Base-by-base conservation (phyloP, 2,888 invertebrate species). In the Aradus depressus region DNA sequence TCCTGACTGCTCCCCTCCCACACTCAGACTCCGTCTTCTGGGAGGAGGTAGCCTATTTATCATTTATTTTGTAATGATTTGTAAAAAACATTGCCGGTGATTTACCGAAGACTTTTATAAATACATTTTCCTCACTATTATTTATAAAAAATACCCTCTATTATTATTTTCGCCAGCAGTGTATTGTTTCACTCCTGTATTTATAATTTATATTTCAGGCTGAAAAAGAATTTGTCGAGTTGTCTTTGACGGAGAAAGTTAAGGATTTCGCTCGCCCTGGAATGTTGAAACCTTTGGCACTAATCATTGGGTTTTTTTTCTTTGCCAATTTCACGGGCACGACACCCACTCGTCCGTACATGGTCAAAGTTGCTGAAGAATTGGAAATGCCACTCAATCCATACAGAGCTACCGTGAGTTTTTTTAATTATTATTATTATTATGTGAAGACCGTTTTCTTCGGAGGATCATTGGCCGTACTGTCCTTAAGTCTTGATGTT, bases 291-390 rank as follows among this genome's bases (percentile, higher is more conserved):
- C 76, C 76, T 0, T 71, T 76, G 26, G 58, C 62, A 4, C 57
- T 76, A 12, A 73, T 75, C 2, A 67, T 74, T 61, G 68, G 70
- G 0, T 74, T 73, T 61, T 76, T 76, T 64, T 65, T 74, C 28
- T 73, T 75, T 51, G 66, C 72, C 34, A 71, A 72, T 4, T 70
- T 73, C 63, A 71, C 73, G 45, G 76, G 75, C 0, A 58, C 73
- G 3, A 56, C 67, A 8, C 68, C 74, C 0, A 66, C 75, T n/a
- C 67, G 72, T 49, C 74, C 76, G 0, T 76, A 75, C 59, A 71
- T 75, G 69, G 72, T 76, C 6, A 74, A 74, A 48, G 62, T 75
- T 12, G 75, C 74, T 59, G 70, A 68, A 53, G 62, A 65, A 28
- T 65, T 65, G 50, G 56, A 62, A 3, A 59, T 65, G 44, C 64